Percentiles rank a stretch among this genome's conserved stretches.
Evolutionary conservation across 2,113 vertebrate species (phyloP).

Genomic region (Montifringilla adamsi): DNA sequence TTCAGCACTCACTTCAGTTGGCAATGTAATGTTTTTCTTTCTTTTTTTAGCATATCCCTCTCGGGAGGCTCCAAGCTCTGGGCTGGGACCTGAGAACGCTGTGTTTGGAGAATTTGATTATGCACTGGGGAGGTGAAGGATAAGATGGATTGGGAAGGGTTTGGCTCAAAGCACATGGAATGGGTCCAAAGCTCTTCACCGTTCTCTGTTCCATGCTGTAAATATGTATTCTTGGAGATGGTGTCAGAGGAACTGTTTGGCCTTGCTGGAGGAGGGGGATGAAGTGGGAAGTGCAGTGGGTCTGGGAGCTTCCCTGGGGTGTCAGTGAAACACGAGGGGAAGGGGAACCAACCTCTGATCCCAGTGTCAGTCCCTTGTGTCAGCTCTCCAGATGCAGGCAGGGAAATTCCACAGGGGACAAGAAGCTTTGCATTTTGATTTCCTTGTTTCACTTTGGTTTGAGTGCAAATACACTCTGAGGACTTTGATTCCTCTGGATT

Average conservation of each 20-base stretch:
- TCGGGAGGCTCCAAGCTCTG: neutral
- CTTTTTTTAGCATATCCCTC: slow-evolving; percentile 36
- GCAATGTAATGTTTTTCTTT: slow-evolving; percentile 42
- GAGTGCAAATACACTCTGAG: neutral
- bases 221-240: neutral
- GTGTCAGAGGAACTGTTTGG: neutral
- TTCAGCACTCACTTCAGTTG: slow-evolving; percentile 45
- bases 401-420: neutral
- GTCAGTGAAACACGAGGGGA: neutral
- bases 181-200: neutral
- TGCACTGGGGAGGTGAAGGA: slow-evolving; percentile 34
- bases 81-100: neutral
- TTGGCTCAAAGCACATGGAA: neutral
- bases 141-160: neutral
- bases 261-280: neutral
- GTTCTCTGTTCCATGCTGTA: neutral
- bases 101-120: slow-evolving; percentile 24
- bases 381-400: fast-evolving
- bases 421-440: neutral
- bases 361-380: neutral
- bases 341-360: neutral
- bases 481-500: neutral
- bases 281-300: neutral
- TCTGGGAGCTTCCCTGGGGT: neutral
- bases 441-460: neutral